phyloP scores from a whole-genome alignment of 2,797 vertebrate species.

The Channallabes apus region DNA sequence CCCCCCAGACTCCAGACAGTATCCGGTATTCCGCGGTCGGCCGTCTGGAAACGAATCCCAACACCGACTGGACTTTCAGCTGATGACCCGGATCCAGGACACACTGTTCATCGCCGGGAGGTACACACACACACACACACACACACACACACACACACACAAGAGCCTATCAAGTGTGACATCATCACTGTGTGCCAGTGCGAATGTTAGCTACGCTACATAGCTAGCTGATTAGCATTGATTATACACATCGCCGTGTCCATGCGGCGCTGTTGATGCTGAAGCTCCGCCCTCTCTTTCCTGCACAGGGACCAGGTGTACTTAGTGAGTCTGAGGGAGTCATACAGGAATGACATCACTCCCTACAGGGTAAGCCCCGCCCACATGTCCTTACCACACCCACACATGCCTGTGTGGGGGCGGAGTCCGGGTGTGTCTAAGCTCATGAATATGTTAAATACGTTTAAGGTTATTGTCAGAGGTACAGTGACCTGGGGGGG shows the following conservation, averaged over 20 bases:
- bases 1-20: conserved; percentile 90
- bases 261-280: neutral
- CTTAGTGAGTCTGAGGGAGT: conserved; percentile 94
- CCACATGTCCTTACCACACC: neutral
- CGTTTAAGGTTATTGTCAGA: neutral
- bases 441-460: too few relatives aligned
- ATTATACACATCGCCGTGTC: neutral
- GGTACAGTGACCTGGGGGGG: neutral
- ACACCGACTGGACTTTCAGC: conserved; percentile 98
- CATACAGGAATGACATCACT: conserved; percentile 92
- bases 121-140: conserved; percentile 70
- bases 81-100: conserved; percentile 99
- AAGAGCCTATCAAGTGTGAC: neutral
- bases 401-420: neutral
- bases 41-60: conserved; percentile 98
- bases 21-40: conserved; percentile 98
- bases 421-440: neutral
- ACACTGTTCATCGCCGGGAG: conserved; percentile 99
- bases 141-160: neutral
- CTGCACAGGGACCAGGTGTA: conserved; percentile 95
- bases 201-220: neutral
- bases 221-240: neutral
- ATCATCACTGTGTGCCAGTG: too few relatives aligned
- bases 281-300: conserved; percentile 17
- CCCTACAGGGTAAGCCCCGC: conserved; percentile 87